Conservation (phyloP, 2,113 vertebrate genomes). For the Triplophysa rosa region DNA sequence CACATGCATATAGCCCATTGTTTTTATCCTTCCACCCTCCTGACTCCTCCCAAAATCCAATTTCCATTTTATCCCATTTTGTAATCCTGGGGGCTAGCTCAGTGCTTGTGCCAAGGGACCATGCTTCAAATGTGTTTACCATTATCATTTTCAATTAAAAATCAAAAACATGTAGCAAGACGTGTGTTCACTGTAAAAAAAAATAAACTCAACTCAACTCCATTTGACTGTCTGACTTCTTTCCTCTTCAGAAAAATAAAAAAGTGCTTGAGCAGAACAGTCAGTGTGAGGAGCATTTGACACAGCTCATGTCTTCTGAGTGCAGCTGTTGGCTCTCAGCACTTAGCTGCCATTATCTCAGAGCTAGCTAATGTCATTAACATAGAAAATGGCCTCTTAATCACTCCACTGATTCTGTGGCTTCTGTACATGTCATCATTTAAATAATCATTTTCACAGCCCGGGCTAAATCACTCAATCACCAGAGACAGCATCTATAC, state of each 20-base stretch:
- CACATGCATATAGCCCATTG: no score
- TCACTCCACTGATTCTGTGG: slow-evolving; percentile 67
- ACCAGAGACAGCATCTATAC: slow-evolving; percentile 26
- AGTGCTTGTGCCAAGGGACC: no score
- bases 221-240: not conserved
- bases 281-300: not conserved
- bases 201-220: not conserved
- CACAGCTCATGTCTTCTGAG: slow-evolving; percentile 6
- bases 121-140: no score
- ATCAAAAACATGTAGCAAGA: not conserved
- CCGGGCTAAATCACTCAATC: slow-evolving; percentile 63
- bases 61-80: no score
- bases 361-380: slow-evolving; percentile 71
- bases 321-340: slow-evolving; percentile 51
- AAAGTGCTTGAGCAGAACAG: not conserved
- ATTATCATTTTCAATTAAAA: no score
- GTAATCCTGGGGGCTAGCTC: no score
- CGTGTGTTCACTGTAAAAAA: not conserved
- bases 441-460: slow-evolving; percentile 67
- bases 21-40: no score
- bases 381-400: slow-evolving; percentile 72
- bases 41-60: no score
- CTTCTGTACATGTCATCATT: slow-evolving; percentile 55
- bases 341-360: slow-evolving; percentile 65
- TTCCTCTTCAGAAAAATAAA: not conserved